Base-by-base conservation (phyloP, 2,113 vertebrate genomes). In the Excalfactoria chinensis region DNA sequence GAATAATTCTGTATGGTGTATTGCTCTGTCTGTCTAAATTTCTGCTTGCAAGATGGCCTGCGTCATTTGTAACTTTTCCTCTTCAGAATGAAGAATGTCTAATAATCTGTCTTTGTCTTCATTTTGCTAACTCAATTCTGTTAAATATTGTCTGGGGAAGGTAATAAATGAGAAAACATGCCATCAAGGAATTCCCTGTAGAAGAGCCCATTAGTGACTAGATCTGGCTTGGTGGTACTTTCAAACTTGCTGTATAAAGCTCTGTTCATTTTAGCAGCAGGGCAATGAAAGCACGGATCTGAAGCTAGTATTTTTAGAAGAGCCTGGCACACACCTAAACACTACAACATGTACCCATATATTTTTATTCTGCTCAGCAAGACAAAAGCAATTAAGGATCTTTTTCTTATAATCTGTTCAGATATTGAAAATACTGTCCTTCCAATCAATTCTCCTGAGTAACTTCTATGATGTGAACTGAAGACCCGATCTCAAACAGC, bases 101-200 rank as follows among this genome's bases (percentile, higher is more conserved):
- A 83, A 85, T 88, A 92, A 89, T 92, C 51, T 71, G 30, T 69
- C 88, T 88, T 88, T 86, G 49, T 88, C 77, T 92, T 83, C 56
- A 69, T 84, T 81, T 59, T 79, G 79, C 88, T 88, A 74, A 56
- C 9, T 83, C 58, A 81, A 0, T 89, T 84, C 69, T 86, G 35
- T 32, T 73, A 84, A 83, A 34, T 80, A 62, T 74, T 74, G 40
- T 83, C 88, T 86, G 44, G 62, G 84, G 82, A 93, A 91, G 64
- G 48, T 41, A 89, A 37, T 75, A 88, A 88, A 63, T 68, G 58
- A 93, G 73, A 94, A 88, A 94, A 94, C 78, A 89, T 70, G 44
- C 19, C 63, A 78, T 84, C 77, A 93, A 70, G 78, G 71, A n/a
- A 69, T 82, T 91, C 85, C 41, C 59, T 89, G 48, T 46, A 58